These are phyloP conservation scores for Dasypus novemcinctus DNA, from an alignment of 2,113 vertebrate genomes.

Conservation along the genomic window DNA sequence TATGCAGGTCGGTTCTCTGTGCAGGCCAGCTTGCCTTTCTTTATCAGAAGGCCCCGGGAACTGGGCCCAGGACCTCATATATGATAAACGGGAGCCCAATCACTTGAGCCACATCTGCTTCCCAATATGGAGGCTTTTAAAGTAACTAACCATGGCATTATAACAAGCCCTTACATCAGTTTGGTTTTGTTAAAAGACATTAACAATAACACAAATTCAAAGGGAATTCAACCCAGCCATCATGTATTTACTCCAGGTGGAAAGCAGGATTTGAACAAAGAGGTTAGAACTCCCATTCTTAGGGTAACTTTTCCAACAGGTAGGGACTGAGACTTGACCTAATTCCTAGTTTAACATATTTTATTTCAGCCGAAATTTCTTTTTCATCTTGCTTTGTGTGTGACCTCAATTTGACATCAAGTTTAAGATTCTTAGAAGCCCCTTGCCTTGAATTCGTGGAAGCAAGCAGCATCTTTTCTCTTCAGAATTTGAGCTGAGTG, in stretches of 20 bases:
- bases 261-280: conserved; percentile 19
- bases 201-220: background rate
- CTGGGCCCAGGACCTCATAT: no score
- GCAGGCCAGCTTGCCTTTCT: no score
- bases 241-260: background rate
- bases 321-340: background rate
- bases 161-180: background rate
- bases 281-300: background rate
- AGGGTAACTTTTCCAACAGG: background rate
- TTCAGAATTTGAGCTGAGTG: background rate
- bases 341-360: background rate
- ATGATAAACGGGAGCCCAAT: no score
- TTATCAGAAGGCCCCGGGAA: no score
- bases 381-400: background rate
- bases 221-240: background rate
- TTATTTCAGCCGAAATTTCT: background rate
- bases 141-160: background rate
- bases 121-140: background rate
- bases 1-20: no score
- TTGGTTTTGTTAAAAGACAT: background rate
- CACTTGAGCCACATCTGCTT: no score
- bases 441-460: background rate
- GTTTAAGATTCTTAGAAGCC: background rate
- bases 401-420: conserved; percentile 3
- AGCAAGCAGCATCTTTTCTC: background rate